Percentiles rank a stretch among this genome's conserved stretches.
Conservation (phyloP, 1,140 invertebrate genomes). For the Drosophila auraria region DNA sequence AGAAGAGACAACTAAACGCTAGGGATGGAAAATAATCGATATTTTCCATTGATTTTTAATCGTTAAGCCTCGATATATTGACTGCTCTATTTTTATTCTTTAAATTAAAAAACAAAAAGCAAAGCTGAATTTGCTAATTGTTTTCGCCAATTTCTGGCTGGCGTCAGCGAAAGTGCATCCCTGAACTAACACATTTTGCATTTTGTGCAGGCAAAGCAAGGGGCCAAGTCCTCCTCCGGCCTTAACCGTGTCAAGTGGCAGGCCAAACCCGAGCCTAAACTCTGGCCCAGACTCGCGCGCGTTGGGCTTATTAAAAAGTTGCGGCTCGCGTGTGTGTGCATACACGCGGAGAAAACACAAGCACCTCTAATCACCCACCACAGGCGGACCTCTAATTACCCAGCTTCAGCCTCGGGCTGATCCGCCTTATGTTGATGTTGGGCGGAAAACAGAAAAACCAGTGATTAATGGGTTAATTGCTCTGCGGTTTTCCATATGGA, state of each 20-base stretch:
- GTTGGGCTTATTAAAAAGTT: constrained; percentile 67
- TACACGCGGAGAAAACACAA: constrained; percentile 8
- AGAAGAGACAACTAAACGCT: no score
- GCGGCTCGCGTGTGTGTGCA: not conserved
- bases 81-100: no score
- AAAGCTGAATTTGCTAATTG: constrained; percentile 1
- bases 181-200: constrained; percentile 2
- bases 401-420: not conserved
- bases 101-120: no score
- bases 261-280: not conserved
- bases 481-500: not conserved
- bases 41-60: no score
- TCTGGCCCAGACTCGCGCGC: constrained; percentile 43
- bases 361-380: not conserved
- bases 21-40: no score
- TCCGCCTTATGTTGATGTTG: not conserved
- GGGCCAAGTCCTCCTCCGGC: not conserved
- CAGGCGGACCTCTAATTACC: not conserved
- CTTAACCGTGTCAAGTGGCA: constrained; percentile 67
- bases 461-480: constrained; percentile 1
- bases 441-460: no score
- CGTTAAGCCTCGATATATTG: no score
- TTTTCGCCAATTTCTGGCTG: constrained; percentile 30
- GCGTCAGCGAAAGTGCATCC: constrained; percentile 45
- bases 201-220: constrained; percentile 4